These are phyloP conservation scores for Sminthopsis crassicaudata DNA, from an alignment of 2,113 vertebrate species.

Conservation along the genomic window DNA sequence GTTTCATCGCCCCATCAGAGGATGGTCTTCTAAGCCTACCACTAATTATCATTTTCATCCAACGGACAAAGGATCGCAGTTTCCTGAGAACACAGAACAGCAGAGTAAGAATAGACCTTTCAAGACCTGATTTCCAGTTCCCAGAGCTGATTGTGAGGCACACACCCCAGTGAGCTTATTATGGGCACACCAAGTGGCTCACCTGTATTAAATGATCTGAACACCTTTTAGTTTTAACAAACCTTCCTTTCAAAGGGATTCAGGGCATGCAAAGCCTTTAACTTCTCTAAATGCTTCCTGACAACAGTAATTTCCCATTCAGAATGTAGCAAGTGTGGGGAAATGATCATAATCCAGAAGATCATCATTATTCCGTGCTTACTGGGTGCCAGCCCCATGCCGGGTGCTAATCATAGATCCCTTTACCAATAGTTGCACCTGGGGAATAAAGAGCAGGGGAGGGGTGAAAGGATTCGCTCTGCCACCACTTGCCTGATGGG, in stretches of 20 bases:
- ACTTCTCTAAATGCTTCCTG: not conserved
- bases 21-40: not conserved
- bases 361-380: not conserved
- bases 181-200: not conserved
- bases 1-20: not conserved
- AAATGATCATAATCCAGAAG: not conserved
- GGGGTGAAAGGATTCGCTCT: not conserved
- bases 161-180: not conserved
- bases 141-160: not conserved
- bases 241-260: not conserved
- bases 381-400: not conserved
- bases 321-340: not conserved
- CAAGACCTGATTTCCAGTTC: not conserved
- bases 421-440: not conserved
- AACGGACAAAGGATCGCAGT: not conserved
- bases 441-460: not conserved
- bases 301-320: not conserved
- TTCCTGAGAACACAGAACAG: not conserved
- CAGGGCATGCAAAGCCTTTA: not conserved
- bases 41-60: not conserved
- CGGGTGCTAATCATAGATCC: not conserved
- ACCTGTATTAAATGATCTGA: not conserved
- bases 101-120: not conserved
- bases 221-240: not conserved
- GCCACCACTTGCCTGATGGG: not conserved